Conservation (phyloP, 2,113 vertebrate genomes). For the Nansenia antarctica region DNA sequence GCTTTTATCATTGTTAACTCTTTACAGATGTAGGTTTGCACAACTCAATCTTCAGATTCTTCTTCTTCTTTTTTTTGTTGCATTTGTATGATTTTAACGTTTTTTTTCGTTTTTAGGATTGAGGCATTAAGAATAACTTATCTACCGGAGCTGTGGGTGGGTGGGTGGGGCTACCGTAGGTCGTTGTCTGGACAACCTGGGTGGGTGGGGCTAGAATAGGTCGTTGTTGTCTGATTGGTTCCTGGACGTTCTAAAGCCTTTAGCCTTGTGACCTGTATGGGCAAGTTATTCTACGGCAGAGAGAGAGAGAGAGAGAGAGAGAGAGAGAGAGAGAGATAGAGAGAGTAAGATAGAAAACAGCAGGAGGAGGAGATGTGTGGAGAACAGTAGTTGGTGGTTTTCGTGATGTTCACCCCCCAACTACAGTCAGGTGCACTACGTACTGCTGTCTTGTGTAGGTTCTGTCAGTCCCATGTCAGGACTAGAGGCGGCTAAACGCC, state of each 20-base stretch:
- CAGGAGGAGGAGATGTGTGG: neutral
- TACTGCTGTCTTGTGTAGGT: neutral
- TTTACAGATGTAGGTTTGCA: slow-evolving; percentile 69
- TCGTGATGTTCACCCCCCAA: slow-evolving; percentile 27
- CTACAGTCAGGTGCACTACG: slow-evolving; percentile 4
- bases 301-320: slow-evolving; percentile 25
- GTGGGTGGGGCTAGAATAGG: slow-evolving; percentile 26
- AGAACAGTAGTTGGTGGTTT: no score
- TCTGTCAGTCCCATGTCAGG: slow-evolving; percentile 6
- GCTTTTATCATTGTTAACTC: slow-evolving; percentile 62
- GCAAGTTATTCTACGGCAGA: slow-evolving; percentile 62
- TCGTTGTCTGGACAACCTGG: slow-evolving; percentile 34
- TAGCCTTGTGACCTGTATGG: slow-evolving; percentile 64
- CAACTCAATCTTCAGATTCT: slow-evolving; percentile 57
- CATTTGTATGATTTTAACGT: slow-evolving; percentile 32
- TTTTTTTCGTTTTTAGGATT: slow-evolving; percentile 10
- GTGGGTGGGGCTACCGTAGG: slow-evolving; percentile 26
- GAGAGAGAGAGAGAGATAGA: slow-evolving; percentile 37
- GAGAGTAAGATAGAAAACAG: neutral
- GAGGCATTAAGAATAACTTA: slow-evolving; percentile 48
- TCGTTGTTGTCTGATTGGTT: slow-evolving; percentile 31
- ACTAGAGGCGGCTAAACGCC: neutral
- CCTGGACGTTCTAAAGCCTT: slow-evolving; percentile 52
- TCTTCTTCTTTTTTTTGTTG: slow-evolving; percentile 23
- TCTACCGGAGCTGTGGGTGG: slow-evolving; percentile 41